Evolutionary conservation across 2,113 vertebrate species (phyloP).

Genomic region (Tupaia tana): DNA sequence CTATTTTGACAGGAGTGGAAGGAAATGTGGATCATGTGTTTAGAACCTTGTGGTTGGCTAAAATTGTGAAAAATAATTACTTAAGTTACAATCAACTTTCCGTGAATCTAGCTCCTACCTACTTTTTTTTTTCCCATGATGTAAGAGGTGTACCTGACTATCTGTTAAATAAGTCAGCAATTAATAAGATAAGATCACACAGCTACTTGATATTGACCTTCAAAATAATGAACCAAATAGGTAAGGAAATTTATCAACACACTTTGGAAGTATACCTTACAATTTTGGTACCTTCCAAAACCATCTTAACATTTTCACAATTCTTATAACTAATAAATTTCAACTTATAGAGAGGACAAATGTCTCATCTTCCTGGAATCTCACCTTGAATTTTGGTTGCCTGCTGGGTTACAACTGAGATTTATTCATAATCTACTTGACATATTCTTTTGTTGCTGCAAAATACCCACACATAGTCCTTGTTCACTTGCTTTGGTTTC

Average conservation of each 20-base stretch:
- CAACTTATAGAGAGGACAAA: neutral
- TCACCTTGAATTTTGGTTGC: conserved; percentile 54
- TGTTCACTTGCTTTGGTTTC: conserved; percentile 41
- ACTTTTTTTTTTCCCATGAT: neutral
- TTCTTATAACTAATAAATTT: conserved; percentile 26
- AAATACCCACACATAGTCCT: neutral
- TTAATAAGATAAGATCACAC: neutral
- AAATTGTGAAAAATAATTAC: neutral
- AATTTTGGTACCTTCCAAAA: conserved; percentile 33
- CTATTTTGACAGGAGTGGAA: neutral
- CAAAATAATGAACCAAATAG: conserved; percentile 8
- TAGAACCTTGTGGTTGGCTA: neutral
- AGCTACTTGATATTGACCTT: neutral
- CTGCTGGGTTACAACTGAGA: neutral
- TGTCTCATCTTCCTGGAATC: conserved; percentile 37
- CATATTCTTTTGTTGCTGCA: conserved; percentile 13
- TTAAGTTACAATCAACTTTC: neutral
- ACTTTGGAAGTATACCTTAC: neutral
- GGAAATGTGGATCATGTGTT: neutral
- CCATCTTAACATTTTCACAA: neutral
- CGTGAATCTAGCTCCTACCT: neutral
- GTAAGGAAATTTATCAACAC: neutral
- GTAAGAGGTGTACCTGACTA: neutral
- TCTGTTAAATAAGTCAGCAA: neutral
- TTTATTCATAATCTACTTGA: conserved; percentile 49